Percentiles rank a stretch among this genome's conserved stretches.
phyloP scores from a whole-genome alignment of 2,797 vertebrate genomes.

The Galagoides demidoff region DNA sequence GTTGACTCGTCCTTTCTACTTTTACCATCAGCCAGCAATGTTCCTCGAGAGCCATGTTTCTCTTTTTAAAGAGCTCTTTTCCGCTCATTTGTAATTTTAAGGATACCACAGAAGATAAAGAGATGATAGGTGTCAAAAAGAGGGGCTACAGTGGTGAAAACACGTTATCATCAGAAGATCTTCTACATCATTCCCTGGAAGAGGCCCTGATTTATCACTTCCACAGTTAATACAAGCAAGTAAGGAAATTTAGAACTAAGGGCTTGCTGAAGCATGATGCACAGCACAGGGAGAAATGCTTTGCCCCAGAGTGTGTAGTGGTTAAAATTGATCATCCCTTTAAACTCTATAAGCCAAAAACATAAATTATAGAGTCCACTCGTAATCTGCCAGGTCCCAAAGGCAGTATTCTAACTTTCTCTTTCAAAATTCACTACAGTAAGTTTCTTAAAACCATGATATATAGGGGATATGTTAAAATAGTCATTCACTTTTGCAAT shows the following conservation, averaged over 20 bases:
- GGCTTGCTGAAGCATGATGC: neutral
- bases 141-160: neutral
- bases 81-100: neutral
- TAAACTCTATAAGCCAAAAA: conserved; percentile 2
- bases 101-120: neutral
- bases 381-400: neutral
- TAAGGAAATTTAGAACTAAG: neutral
- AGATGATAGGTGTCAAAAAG: neutral
- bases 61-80: neutral
- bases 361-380: neutral
- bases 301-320: neutral
- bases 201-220: neutral
- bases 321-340: neutral
- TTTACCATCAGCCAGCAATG: neutral
- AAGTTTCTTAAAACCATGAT: conserved; percentile 54
- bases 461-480: neutral
- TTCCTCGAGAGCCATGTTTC: neutral
- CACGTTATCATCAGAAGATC: neutral
- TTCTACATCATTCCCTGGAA: neutral
- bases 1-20: neutral
- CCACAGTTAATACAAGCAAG: neutral
- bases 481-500: neutral
- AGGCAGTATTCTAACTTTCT: neutral
- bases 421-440: conserved; percentile 63
- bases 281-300: neutral